Base-by-base conservation (phyloP, 2,113 vertebrate genomes). In the Engystomops pustulosus region DNA sequence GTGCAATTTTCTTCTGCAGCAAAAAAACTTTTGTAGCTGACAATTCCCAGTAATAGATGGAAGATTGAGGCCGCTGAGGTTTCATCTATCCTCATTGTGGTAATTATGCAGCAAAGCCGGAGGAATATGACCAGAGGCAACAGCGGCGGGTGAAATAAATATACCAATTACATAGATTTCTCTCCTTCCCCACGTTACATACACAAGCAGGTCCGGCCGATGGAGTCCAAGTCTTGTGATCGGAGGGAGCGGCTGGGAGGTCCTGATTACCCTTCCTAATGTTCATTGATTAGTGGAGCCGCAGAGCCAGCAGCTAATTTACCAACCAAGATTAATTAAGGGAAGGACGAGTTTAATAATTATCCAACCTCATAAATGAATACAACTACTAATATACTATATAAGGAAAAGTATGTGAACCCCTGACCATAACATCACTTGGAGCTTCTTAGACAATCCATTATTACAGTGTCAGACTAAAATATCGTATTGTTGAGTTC, bases 21-120 rank as follows among this genome's bases (percentile, higher is more conserved):
- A 53, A 70, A 53, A 70, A 81, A 53, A 58, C 51, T 36, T 70
- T 36, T 27, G 25, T 71, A 55, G 30, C 32, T 68, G 67, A n/a
- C 79, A 70, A 81, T 81, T 81, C 70, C 45, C 32, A 55, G 45
- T 41, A 81, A 81, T 81, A 23, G 79, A 70, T 38, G 34, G 47
- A 81, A 53, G 79, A 70, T 71, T 70, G 45, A 55, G 67, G 67
- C 30, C 67, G 55, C 36, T 6, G n/a, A 71, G 79, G 79, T 81
- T 17, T 32, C 67, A 70, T 81, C 18, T 38, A 55, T 70, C 36
- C 79, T 70, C 47, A 70, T 70, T 67, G 53, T 15, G 65, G 1
- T 32, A 70, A 81, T 81, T 71, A 71, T 25, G 34, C 47, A 8
- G 17, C 44, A 53, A 70, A 81, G 45, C 32, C 5, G 58, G 62